Base-by-base conservation (phyloP, 2,797 vertebrate species). In the Darevskia nairensis region DNA sequence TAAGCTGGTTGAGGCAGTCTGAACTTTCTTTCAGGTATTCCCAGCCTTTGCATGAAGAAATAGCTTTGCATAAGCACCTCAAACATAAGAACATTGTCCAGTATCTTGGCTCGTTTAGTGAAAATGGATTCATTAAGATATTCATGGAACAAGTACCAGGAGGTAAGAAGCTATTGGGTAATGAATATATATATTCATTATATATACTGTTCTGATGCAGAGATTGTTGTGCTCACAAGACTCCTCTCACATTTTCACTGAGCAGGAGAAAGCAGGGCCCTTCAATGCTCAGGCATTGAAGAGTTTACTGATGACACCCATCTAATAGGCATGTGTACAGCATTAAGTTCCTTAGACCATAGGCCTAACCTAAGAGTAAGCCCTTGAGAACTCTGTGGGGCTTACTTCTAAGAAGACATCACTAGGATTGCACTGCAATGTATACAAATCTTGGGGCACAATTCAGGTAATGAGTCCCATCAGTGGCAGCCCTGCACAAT, bases 101-200 rank as follows among this genome's bases (percentile, higher is more conserved):
- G 93, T 99, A 99, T 96, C 96, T 99, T 89, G 99, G 99, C 85
- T 99, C 99, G 83, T 97, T 99, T 95, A 99, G 99, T 89, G 98
- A 99, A 95, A 98, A 98, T 32, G 97, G 98, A 90, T 99, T 99
- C 96, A 99, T 99, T 95, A 99, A 99, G 97, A 99, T 99, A 95
- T 99, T 99, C 95, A 99, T 99, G 99, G 99, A 99, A 95, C 99
- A 99, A 93, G 99, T 99, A 35, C 99, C 99, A 41, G 99, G 99
- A 97, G 99, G 99, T 99, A 96, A 95, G 97, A 84, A 4, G 55
- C n/a, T 71, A 88, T 85, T 61, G 46, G 13, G 64, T 61, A n/a
- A 80, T 35, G 21, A 61, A 21, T 68, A 84, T 32, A 9, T 29
- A 19, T 55, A 86, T 80, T 35, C 35, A 35, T 35, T 35, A 35